Evolutionary conservation across 2,797 vertebrate species (phyloP), one percentile per base, ranked within the genome.

Genomic region (Chelon auratus): DNA sequence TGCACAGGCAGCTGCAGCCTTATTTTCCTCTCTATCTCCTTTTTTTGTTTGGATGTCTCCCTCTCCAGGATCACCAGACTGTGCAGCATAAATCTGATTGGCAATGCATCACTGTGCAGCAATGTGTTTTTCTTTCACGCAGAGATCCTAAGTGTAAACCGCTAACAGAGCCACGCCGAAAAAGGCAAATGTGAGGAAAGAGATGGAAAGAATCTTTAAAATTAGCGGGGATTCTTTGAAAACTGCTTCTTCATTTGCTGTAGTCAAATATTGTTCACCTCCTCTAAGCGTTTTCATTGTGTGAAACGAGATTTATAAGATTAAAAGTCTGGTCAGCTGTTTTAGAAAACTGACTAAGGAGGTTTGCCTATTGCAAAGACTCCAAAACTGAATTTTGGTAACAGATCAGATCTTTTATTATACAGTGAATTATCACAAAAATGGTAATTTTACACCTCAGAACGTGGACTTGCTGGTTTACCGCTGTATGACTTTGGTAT

Each of bases 11-110:
- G 73, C 62, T 56, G 65, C 54, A 33, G 74, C 87, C 71, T 81
- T 43, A 62, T 11, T 52, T 62, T 78, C 12, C 60, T 69, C 73
- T 76, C 66, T 62, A 12, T 78, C 62, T 66, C 66, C 59, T 62
- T 69, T 89, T 84, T 89, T 84, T 84, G 57, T 88, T 81, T 86
- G 83, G 74, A 33, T 72, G 75, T 75, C 77, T 81, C 67, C 80
- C 72, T 84, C 77, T 84, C 68, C 65, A 75, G 74, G 72, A 81
- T 86, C 68, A 78, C 57, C 85, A 84, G 81, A 78, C 84, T 87
- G 82, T 86, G 81, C 81, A 83, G 84, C 84, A 87, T 84, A 82
- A 89, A 87, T 89, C 84, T 88, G 81, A 86, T 80, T 89, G 83
- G 83, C 83, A 86, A 75, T 84, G 84, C 81, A 84, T 88, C 78